These are phyloP conservation scores for Enteromius afrohamiltoni DNA, from an alignment of 2,797 vertebrate genomes.

Conservation along the genomic window DNA sequence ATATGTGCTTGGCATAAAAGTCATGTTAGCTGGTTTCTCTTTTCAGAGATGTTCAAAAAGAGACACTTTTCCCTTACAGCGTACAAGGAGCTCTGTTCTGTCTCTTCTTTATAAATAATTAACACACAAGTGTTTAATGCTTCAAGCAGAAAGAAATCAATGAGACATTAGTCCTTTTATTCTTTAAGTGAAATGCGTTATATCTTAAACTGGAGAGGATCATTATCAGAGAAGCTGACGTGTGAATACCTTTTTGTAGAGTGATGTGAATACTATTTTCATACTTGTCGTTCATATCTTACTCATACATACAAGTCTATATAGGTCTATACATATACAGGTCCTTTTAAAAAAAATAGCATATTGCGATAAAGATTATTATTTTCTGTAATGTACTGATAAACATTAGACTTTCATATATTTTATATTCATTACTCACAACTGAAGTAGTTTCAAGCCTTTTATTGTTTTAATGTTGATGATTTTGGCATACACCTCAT, in stretches of 20 bases:
- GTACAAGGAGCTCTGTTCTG: conserved; percentile 4
- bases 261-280: background rate
- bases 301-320: background rate
- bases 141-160: conserved; percentile 47
- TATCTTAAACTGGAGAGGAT: conserved; percentile 24
- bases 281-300: background rate
- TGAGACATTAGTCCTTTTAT: conserved; percentile 42
- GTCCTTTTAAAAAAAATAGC: too few species aligned
- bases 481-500: too few species aligned
- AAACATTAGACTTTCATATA: too few species aligned
- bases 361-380: too few species aligned
- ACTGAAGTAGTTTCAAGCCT: too few species aligned
- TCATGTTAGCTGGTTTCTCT: conserved; percentile 1
- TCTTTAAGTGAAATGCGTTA: conserved; percentile 42
- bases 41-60: conserved; percentile 1
- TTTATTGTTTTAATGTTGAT: too few species aligned
- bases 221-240: conserved; percentile 27
- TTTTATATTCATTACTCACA: too few species aligned
- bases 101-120: conserved; percentile 30
- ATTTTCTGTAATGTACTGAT: too few species aligned
- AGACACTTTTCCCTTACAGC: conserved; percentile 21
- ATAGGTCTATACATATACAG: background rate
- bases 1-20: conserved; percentile 3
- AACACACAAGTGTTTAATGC: conserved; percentile 17
- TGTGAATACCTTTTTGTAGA: conserved; percentile 17